Evolutionary conservation across 2,888 invertebrate genomes (phyloP).

Genomic region (Octonoba sinensis): DNA sequence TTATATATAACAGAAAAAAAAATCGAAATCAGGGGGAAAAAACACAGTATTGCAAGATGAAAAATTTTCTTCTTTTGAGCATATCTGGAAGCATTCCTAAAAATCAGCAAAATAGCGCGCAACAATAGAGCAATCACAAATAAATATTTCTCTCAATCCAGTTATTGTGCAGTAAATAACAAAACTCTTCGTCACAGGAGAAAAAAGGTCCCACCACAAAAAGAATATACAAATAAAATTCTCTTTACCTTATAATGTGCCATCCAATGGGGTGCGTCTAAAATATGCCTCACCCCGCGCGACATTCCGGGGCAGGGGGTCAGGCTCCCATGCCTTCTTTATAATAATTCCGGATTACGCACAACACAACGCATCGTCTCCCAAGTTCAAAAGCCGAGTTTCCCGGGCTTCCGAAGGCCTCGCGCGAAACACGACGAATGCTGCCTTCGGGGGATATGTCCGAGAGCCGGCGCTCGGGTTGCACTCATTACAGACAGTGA

Average conservation of each 20-base stretch:
- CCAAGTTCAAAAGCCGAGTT: too few relatives aligned
- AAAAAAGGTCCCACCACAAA: not conserved
- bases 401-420: too few relatives aligned
- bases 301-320: conserved; percentile 55
- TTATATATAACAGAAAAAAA: too few relatives aligned
- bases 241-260: conserved; percentile 58
- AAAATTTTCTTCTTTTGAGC: not conserved
- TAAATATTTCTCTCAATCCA: not conserved
- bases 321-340: conserved; percentile 36
- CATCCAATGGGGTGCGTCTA: conserved; percentile 63
- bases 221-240: not conserved
- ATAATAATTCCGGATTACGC: too few relatives aligned
- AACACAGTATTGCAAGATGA: too few relatives aligned
- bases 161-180: not conserved
- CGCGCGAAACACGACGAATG: conserved; percentile 18
- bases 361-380: too few relatives aligned
- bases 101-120: not conserved
- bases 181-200: not conserved
- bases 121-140: conserved; percentile 1
- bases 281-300: conserved; percentile 61
- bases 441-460: conserved; percentile 21
- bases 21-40: too few relatives aligned
- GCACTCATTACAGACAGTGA: not conserved
- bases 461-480: conserved; percentile 39
- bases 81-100: not conserved